These are phyloP conservation scores for Pantherophis vulpinus DNA, from an alignment of 2,797 vertebrate species.

Conservation along the genomic window DNA sequence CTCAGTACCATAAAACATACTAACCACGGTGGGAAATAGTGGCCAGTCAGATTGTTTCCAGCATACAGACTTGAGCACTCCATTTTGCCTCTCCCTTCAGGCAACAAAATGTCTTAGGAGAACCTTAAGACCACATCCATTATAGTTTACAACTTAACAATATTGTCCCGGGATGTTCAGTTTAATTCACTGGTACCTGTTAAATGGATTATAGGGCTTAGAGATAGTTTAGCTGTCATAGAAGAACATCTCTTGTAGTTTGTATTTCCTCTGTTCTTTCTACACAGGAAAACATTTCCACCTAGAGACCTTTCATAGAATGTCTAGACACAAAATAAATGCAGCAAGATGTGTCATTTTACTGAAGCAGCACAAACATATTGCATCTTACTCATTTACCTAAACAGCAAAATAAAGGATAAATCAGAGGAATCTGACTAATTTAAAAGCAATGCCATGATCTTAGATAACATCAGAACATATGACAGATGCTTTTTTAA, in stretches of 20 bases:
- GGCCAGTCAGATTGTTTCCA: not conserved
- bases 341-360: constrained; percentile 32
- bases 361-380: constrained; percentile 13
- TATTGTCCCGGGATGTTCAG: constrained; percentile 14
- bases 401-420: constrained; percentile 37
- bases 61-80: not conserved
- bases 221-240: constrained; percentile 33
- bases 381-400: constrained; percentile 47
- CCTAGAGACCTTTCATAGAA: constrained; percentile 70
- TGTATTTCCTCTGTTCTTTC: constrained; percentile 49
- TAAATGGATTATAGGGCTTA: constrained; percentile 27
- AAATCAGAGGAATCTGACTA: constrained; percentile 45
- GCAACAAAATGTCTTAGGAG: not conserved
- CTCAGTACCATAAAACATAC: not conserved
- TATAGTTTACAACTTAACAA: constrained; percentile 33
- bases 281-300: constrained; percentile 69
- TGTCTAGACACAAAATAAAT: constrained; percentile 60
- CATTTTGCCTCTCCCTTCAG: not conserved
- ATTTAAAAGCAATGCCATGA: not conserved
- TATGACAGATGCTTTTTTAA: not conserved
- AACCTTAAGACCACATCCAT: constrained; percentile 5
- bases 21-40: not conserved
- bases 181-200: constrained; percentile 26
- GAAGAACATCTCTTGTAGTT: constrained; percentile 49
- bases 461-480: not conserved